Evolutionary conservation across 2,113 vertebrate genomes (phyloP), one percentile per base, ranked within the genome.

Genomic region (Syngnathus typhle): DNA sequence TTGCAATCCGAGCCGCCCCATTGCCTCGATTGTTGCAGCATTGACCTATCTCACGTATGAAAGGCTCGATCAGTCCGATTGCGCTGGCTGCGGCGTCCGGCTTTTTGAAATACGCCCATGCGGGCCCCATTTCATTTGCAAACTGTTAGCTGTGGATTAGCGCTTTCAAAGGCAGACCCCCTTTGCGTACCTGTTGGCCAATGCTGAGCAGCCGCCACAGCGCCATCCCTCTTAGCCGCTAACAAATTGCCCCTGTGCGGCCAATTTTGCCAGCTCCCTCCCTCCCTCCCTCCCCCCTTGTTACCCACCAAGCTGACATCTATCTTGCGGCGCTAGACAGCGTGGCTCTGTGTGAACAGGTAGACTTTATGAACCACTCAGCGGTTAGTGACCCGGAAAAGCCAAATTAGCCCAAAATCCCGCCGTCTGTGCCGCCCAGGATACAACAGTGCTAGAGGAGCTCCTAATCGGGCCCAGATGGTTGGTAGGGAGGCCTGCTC

Each of bases 291-390:
- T 56, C 5, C 52, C 10, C 65, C 65, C 83, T 80, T 81, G 84
- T 84, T 85, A 82, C 77, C 27, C 58, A 74, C 69, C 73, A 47
- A 76, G 64, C 77, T 70, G 76, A 77, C 71, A 72, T 86, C 79
- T 63, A 69, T 86, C 85, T 85, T 67, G 67, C 65, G 58, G 63
- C 65, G 67, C 62, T 72, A 70, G 81, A 82, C 82, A 64, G 77
- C 72, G 77, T 19, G 70, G 64, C 78, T 81, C 73, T 90, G 88
- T 87, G 83, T 83, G 82, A 87, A 89, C 85, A 88, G 82, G 87
- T 89, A 88, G 80, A 82, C 88, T 89, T 90, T 88, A 91, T 91
- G 89, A 89, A 89, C 85, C 87, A 89, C 87, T 85, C 84, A 87
- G 82, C 79, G 81, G 81, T 91, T 76, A 85, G 84, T 87, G 86